Conservation (phyloP, 2,113 vertebrate species). For the Clarias gariepinus region DNA sequence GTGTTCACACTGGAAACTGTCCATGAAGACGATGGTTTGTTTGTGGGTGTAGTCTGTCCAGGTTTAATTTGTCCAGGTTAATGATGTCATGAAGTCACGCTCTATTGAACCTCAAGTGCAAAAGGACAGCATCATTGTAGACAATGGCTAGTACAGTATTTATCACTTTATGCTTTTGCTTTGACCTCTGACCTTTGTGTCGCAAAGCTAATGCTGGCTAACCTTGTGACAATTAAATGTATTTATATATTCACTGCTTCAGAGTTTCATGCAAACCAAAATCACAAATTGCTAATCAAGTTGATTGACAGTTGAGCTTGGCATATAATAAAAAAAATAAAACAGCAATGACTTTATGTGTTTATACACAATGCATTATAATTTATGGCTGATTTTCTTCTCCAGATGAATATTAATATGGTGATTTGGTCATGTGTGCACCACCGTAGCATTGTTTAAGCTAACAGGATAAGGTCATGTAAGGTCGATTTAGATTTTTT, state of each 20-base stretch:
- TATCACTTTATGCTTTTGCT: neutral
- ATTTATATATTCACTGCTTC: neutral
- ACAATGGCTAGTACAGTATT: neutral
- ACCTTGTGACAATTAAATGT: too few relatives aligned
- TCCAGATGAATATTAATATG: neutral
- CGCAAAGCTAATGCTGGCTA: neutral
- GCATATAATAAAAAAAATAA: neutral
- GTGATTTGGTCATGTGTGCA: neutral
- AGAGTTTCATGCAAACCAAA: neutral
- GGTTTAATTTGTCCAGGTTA: neutral
- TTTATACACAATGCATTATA: neutral
- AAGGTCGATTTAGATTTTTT: neutral
- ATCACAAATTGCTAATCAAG: neutral
- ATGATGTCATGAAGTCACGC: too few relatives aligned
- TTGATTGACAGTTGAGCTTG: neutral
- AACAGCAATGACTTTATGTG: neutral
- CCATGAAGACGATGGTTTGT: neutral
- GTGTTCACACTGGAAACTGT: too few relatives aligned
- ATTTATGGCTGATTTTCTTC: neutral
- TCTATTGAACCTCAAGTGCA: too few relatives aligned
- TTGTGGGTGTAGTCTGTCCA: neutral
- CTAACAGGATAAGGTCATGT: neutral
- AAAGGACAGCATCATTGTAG: neutral
- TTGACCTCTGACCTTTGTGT: neutral
- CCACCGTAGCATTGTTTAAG: neutral